phyloP scores from a whole-genome alignment of 2,888 invertebrate species.

The Rosalia funebris region DNA sequence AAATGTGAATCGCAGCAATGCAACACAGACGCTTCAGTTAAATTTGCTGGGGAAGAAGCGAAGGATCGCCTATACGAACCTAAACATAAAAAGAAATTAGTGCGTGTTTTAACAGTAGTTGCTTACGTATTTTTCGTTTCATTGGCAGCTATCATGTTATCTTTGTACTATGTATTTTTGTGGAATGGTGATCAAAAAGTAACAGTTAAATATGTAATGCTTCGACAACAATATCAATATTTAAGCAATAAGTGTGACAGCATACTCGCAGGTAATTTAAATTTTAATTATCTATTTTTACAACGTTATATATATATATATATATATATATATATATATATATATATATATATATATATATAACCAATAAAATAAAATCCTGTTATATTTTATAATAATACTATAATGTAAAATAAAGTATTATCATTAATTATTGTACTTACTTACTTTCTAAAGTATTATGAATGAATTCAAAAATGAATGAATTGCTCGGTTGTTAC shows the following conservation, averaged over 20 bases:
- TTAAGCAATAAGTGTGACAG: slow-evolving; percentile 45
- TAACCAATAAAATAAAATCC: background rate
- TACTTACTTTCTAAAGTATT: too few species aligned
- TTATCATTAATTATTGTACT: too few species aligned
- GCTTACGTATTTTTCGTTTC: slow-evolving; percentile 95
- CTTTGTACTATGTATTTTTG: slow-evolving; percentile 92
- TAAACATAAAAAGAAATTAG: slow-evolving; percentile 87
- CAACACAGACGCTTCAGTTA: slow-evolving; percentile 69
- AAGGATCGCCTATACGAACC: slow-evolving; percentile 82
- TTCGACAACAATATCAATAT: slow-evolving; percentile 31
- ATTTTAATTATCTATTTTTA: background rate
- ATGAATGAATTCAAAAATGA: too few species aligned
- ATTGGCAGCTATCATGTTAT: slow-evolving; percentile 91
- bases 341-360: background rate
- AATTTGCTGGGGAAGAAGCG: slow-evolving; percentile 73
- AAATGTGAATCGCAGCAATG: slow-evolving; percentile 52
- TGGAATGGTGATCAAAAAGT: slow-evolving; percentile 80
- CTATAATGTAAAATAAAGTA: too few species aligned
- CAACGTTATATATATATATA: background rate
- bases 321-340: background rate
- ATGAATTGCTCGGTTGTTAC: too few species aligned
- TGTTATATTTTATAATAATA: too few species aligned
- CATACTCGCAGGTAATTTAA: slow-evolving; percentile 49
- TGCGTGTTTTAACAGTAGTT: slow-evolving; percentile 90
- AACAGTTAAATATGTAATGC: slow-evolving; percentile 42